These are phyloP conservation scores for Mesoclemmys tuberculata DNA, from an alignment of 2,113 vertebrate species.

Conservation along the genomic window DNA sequence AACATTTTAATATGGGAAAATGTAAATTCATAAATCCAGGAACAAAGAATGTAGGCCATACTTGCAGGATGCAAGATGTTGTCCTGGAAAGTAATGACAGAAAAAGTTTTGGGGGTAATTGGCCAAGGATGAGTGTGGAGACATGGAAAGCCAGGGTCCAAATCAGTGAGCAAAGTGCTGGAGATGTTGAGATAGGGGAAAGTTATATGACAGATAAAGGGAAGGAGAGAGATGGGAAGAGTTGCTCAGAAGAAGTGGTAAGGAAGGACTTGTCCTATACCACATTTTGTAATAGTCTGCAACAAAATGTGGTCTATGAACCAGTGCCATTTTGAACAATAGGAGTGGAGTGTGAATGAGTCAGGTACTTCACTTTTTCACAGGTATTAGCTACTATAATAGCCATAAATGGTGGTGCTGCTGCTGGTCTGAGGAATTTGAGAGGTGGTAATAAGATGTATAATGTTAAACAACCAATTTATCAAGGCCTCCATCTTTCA, in stretches of 20 bases:
- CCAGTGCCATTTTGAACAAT: neutral
- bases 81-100: neutral
- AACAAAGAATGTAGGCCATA: neutral
- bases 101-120: neutral
- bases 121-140: neutral
- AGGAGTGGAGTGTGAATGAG: neutral
- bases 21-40: neutral
- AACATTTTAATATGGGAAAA: neutral
- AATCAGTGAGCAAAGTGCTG: neutral
- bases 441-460: neutral
- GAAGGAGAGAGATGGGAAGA: neutral
- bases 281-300: rapidly evolving
- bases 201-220: rapidly evolving
- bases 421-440: neutral
- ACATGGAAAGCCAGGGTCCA: neutral
- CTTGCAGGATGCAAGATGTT: neutral
- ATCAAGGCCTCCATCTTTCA: neutral
- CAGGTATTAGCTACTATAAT: neutral
- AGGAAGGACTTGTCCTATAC: neutral
- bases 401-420: rapidly evolving
- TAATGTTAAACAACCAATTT: neutral
- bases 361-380: neutral
- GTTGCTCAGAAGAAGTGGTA: neutral
- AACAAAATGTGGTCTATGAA: rapidly evolving
- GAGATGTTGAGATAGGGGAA: neutral